Base-by-base conservation (phyloP, 1,140 invertebrate genomes). In the Drosophila insularis region DNA sequence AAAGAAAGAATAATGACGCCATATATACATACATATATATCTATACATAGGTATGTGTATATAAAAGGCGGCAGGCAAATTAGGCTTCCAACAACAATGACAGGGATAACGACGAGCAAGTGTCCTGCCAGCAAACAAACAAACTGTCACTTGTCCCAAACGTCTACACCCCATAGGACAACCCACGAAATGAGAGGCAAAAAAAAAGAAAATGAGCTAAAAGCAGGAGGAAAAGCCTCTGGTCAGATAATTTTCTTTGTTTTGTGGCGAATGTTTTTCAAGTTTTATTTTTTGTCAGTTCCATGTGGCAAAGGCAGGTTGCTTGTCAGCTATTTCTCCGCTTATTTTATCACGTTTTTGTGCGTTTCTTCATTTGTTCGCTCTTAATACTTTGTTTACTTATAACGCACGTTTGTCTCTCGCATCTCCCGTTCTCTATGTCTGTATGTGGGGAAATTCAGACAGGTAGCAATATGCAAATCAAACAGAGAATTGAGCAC, bases 201-300 rank as follows among this genome's bases (percentile, higher is more conserved):
- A 19, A 13, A 37, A 13, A 37, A 37, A n/a, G 11, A 37, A 19
- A 2, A 10, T 50, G 43, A 32, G 46, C 27, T 2, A 23, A n/a
- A 17, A 31, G 27, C 17, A 32, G 23, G 39, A 46, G 6, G 54
- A 8, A 40, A 50, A 71, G 69, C 82, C 68, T 72, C 56, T 84
- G 84, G 84, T 70, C 84, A 89, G 84, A 89, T 89, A 87, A 87
- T 89, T 87, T 80, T 69, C 80, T 87, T 87, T 87, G 79, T 87
- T 84, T 78, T 81, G 63, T 37, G 64, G 71, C 50, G 68, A 85
- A 86, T 86, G 78, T 85, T 86, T 27, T 86, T 79, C 74, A 68
- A 75, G 79, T 78, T 64, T 43, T 21, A 21, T 50, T 46, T 46
- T 50, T 50, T 54, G 43, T 21, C 53, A 43, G 43, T 13, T 53